Evolutionary conservation across 2,797 vertebrate genomes (phyloP).

Genomic region (Adrianichthys oophorus): DNA sequence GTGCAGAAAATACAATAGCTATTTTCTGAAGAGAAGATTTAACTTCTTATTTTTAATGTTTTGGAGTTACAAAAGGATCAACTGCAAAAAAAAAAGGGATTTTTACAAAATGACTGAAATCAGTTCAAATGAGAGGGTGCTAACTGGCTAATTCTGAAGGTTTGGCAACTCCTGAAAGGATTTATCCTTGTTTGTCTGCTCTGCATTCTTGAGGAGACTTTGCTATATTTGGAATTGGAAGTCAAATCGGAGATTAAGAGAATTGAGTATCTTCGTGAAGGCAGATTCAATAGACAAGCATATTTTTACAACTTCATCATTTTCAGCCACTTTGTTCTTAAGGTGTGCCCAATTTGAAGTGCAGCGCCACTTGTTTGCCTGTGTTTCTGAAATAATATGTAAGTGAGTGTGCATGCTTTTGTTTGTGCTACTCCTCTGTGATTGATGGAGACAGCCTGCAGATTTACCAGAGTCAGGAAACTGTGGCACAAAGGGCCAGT

Average conservation of each 20-base stretch:
- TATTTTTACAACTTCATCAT: conserved; percentile 44
- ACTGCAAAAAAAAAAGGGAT: too few species aligned
- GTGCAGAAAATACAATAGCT: too few species aligned
- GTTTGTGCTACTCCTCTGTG: conserved; percentile 32
- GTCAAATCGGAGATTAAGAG: too few species aligned
- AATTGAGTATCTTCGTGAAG: not conserved
- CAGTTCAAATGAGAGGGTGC: too few species aligned
- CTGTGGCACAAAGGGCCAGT: conserved; percentile 44
- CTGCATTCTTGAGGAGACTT: not conserved
- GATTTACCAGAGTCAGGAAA: conserved; percentile 64
- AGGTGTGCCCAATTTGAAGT: conserved; percentile 30
- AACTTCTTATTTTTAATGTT: too few species aligned
- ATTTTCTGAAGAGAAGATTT: too few species aligned
- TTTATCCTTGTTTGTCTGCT: conserved; percentile 49
- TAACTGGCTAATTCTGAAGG: too few species aligned
- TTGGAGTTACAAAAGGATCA: too few species aligned
- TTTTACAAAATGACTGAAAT: too few species aligned
- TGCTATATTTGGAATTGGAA: not conserved
- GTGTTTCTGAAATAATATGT: conserved; percentile 27
- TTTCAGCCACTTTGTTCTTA: conserved; percentile 48
- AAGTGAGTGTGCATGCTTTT: conserved; percentile 13
- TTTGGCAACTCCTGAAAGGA: too few species aligned
- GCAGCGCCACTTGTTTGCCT: conserved; percentile 8
- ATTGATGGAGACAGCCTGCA: conserved; percentile 64
- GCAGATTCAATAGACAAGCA: conserved; percentile 32